These are phyloP conservation scores for Oreochromis niloticus DNA, from an alignment of 2,113 vertebrate species.

Conservation along the genomic window DNA sequence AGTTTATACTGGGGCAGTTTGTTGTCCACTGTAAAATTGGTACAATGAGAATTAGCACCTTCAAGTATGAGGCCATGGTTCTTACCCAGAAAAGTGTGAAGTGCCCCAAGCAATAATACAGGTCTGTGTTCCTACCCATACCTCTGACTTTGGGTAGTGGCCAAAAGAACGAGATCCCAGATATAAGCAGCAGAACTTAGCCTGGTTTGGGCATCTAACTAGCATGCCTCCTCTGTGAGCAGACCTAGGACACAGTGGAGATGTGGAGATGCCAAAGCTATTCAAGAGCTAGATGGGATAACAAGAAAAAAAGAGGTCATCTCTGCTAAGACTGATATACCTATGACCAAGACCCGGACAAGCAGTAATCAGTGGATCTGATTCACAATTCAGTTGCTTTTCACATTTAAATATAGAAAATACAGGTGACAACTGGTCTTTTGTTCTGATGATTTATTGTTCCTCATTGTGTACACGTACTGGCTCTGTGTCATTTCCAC, in stretches of 20 bases:
- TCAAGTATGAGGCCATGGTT: not conserved
- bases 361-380: not conserved
- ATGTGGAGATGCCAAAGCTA: not conserved
- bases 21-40: not conserved
- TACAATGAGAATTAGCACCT: not conserved
- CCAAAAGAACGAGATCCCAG: not conserved
- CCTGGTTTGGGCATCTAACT: not conserved
- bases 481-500: not conserved
- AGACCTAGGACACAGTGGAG: not conserved
- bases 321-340: not conserved
- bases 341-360: not conserved
- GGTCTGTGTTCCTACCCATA: not conserved
- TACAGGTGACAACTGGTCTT: not conserved
- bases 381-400: not conserved
- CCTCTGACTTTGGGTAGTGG: not conserved
- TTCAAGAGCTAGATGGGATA: not conserved
- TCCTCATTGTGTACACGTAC: not conserved
- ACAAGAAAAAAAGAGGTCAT: not conserved
- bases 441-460: not conserved
- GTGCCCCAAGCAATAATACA: not conserved
- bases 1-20: not conserved
- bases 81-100: not conserved
- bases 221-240: not conserved
- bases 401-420: not conserved
- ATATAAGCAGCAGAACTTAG: not conserved